Evolutionary conservation across 2,888 invertebrate species (phyloP).

Genomic region (Cephus pulcher): DNA sequence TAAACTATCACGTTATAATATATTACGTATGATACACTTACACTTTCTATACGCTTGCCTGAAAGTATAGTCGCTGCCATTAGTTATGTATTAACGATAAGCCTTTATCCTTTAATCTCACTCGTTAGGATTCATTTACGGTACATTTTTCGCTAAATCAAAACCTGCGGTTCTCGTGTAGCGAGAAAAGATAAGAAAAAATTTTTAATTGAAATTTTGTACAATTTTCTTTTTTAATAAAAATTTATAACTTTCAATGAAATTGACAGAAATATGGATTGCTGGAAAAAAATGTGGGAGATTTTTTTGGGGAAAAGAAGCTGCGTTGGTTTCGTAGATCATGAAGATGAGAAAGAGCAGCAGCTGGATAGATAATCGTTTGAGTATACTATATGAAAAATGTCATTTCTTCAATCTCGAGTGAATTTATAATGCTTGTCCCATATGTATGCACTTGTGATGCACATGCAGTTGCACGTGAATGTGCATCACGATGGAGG

Average conservation of each 20-base stretch:
- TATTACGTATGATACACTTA: background rate
- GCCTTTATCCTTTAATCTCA: background rate
- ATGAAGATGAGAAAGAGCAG: background rate
- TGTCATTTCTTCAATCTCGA: background rate
- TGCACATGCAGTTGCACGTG: conserved; percentile 3
- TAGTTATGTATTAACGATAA: background rate
- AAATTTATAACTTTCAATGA: background rate
- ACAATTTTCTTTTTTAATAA: background rate
- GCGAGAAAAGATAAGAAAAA: background rate
- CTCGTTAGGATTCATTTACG: background rate
- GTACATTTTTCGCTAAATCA: background rate
- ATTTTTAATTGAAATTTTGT: background rate
- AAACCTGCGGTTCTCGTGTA: background rate
- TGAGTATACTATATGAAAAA: background rate
- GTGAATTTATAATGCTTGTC: background rate
- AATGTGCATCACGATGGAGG: conserved; percentile 11
- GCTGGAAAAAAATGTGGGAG: too few species aligned
- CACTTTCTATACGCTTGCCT: background rate
- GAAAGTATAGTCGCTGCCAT: background rate
- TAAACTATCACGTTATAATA: background rate
- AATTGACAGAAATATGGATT: background rate
- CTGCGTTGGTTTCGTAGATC: background rate
- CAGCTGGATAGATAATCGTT: background rate
- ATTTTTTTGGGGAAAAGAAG: background rate
- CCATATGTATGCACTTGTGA: background rate